These are phyloP conservation scores for Pseudomyrmex gracilis DNA, from an alignment of 1,140 invertebrate genomes.

Conservation along the genomic window DNA sequence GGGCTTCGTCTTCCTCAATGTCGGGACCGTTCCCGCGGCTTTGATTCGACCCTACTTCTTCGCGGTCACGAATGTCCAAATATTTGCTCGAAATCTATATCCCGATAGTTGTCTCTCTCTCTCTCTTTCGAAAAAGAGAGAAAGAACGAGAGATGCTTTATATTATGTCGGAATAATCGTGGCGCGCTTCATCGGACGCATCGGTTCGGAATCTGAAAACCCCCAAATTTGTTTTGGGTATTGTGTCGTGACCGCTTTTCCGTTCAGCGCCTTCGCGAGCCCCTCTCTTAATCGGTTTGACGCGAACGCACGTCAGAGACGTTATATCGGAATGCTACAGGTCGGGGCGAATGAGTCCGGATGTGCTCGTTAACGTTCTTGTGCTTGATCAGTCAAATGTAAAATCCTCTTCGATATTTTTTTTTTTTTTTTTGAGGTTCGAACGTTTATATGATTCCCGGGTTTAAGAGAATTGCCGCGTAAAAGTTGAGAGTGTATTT, in stretches of 20 bases:
- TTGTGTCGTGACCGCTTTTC: constrained; percentile 42
- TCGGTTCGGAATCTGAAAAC: constrained; percentile 49
- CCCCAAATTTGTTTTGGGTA: constrained; percentile 48
- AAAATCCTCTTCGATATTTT: constrained; percentile 40
- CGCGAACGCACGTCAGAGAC: constrained; percentile 14
- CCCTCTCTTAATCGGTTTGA: constrained; percentile 30
- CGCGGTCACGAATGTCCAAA: constrained; percentile 78
- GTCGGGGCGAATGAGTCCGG: neutral
- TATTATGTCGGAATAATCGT: constrained; percentile 69
- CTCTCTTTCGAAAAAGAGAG: constrained; percentile 41
- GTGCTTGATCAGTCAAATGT: constrained; percentile 32
- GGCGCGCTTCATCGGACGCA: constrained; percentile 63
- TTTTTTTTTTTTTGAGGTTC: neutral
- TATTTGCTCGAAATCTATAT: constrained; percentile 79
- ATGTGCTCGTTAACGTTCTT: constrained; percentile 45
- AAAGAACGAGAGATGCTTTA: constrained; percentile 40
- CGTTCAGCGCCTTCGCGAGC: neutral
- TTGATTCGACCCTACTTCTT: constrained; percentile 10
- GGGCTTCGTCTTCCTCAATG: constrained; percentile 33
- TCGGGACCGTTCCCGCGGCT: constrained; percentile 22
- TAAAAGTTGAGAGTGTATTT: too few relatives aligned
- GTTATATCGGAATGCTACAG: constrained; percentile 20
- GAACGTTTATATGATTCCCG: neutral
- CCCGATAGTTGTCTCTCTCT: constrained; percentile 40
- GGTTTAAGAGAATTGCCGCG: neutral